phyloP scores from a whole-genome alignment of 2,113 vertebrate species.

The Hyperoodon ampullatus region DNA sequence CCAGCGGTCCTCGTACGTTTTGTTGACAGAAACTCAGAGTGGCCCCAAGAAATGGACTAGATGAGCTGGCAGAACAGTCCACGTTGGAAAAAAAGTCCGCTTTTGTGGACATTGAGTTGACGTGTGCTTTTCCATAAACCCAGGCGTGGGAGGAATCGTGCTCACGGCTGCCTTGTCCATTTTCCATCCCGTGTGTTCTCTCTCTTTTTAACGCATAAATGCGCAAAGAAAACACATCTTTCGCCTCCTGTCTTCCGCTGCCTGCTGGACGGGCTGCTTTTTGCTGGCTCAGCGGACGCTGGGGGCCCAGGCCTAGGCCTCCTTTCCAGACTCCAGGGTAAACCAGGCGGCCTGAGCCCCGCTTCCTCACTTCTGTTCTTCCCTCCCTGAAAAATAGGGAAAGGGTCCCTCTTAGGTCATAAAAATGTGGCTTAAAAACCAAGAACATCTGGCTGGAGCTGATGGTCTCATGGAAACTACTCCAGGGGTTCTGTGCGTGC shows the following conservation, averaged over 20 bases:
- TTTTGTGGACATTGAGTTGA: not conserved
- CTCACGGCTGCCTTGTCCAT: not conserved
- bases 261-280: not conserved
- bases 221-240: not conserved
- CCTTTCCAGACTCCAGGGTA: no score
- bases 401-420: slow-evolving; percentile 34
- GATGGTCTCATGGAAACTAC: not conserved
- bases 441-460: slow-evolving; percentile 27
- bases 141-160: not conserved
- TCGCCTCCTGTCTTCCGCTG: not conserved
- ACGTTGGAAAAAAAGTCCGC: not conserved
- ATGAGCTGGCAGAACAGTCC: not conserved
- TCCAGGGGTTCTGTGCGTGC: not conserved
- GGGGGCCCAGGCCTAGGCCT: not conserved
- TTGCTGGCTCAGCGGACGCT: not conserved
- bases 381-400: not conserved
- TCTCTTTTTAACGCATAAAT: not conserved
- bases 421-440: not conserved
- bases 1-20: not conserved
- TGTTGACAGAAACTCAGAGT: not conserved
- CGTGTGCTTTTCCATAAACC: not conserved
- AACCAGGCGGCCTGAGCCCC: not conserved
- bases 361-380: not conserved
- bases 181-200: not conserved
- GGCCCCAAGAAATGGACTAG: not conserved